A percentile compares a stretch with the other conserved stretches of the same genome.
Evolutionary conservation across 2,113 vertebrate species (phyloP).

Genomic region (Parotia lawesii): DNA sequence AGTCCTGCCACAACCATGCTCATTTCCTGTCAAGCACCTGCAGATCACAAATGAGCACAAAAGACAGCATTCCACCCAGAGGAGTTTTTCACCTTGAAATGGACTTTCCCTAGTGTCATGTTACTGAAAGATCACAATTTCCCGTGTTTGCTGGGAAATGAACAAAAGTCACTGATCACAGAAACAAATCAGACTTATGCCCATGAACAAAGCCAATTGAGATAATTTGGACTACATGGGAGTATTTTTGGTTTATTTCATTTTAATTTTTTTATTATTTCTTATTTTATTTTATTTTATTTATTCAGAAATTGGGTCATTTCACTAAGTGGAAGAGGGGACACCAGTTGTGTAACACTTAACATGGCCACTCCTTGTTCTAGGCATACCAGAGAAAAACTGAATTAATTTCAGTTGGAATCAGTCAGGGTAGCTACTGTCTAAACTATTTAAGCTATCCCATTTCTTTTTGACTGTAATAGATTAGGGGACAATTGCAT

Average conservation of each 20-base stretch:
- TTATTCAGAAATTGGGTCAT: not conserved
- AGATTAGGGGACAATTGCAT: not conserved
- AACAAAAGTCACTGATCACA: not conserved
- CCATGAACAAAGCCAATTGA: not conserved
- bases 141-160: not conserved
- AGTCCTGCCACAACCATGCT: slow-evolving; percentile 3
- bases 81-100: slow-evolving; percentile 28
- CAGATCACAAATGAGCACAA: not conserved
- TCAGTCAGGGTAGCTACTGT: not conserved
- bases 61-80: slow-evolving; percentile 21
- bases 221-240: not conserved
- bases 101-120: not conserved
- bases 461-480: not conserved
- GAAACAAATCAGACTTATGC: not conserved
- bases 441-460: not conserved
- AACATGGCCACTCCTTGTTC: not conserved
- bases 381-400: not conserved
- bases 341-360: not conserved
- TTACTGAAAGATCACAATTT: slow-evolving; percentile 15
- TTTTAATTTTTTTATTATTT: not conserved
- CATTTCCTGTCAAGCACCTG: slow-evolving; percentile 44
- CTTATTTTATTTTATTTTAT: not conserved
- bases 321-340: not conserved
- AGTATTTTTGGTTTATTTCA: not conserved
- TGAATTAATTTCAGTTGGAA: not conserved